Percentiles rank a stretch among this genome's conserved stretches.
These are phyloP conservation scores for Protodeltote pygarga DNA, from an alignment of 2,888 invertebrate species.

Conservation along the genomic window DNA sequence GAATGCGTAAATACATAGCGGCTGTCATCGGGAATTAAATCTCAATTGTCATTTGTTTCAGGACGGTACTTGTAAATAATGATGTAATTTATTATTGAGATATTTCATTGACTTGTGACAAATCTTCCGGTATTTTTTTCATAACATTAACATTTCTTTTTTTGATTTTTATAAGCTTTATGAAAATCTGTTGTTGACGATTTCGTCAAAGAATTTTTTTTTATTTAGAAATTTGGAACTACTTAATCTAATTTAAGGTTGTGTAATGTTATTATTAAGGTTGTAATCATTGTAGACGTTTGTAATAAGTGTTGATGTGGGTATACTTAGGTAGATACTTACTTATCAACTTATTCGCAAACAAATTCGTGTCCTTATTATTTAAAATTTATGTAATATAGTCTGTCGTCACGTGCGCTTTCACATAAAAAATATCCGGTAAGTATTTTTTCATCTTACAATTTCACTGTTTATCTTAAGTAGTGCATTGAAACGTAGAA, in stretches of 20 bases:
- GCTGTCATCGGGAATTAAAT: constrained; percentile 36
- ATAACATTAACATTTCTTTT: too few species aligned
- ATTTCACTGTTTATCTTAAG: constrained; percentile 50
- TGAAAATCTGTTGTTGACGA: too few species aligned
- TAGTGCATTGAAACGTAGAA: constrained; percentile 14
- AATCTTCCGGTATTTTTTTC: too few species aligned
- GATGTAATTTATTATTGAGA: constrained; percentile 7
- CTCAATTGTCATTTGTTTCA: constrained; percentile 21
- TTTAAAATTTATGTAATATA: constrained; percentile 56
- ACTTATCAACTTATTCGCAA: constrained; percentile 25
- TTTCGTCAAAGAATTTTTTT: too few species aligned
- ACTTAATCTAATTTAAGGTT: too few species aligned
- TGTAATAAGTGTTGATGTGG: too few species aligned
- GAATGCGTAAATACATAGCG: constrained; percentile 25
- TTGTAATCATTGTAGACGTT: too few species aligned
- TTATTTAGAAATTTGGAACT: too few species aligned
- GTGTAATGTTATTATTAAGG: too few species aligned
- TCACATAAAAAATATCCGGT: constrained; percentile 54
- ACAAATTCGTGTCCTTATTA: constrained; percentile 35
- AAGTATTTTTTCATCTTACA: constrained; percentile 49
- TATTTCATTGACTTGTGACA: background rate
- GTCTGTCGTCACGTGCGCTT: constrained; percentile 59
- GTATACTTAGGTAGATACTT: constrained; percentile 33
- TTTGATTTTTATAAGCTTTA: too few species aligned
- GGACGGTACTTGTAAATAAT: background rate